Evolutionary conservation across 2,888 invertebrate species (phyloP).

Genomic region (Hoplodrina ambigua): DNA sequence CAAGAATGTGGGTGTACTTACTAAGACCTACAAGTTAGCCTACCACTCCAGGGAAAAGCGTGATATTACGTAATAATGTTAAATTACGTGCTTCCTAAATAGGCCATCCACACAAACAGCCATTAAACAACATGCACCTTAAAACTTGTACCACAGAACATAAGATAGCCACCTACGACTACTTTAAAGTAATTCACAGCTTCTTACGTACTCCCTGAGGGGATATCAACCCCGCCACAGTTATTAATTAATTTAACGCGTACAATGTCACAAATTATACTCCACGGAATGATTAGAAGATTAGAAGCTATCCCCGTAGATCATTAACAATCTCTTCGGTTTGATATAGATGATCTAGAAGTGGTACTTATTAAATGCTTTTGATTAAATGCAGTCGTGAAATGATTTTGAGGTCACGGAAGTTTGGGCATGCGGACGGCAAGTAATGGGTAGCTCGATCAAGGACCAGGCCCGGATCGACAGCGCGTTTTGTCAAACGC

Average conservation of each 20-base stretch:
- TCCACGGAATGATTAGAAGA: conserved; percentile 72
- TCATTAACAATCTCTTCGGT: conserved; percentile 57
- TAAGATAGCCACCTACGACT: conserved; percentile 13
- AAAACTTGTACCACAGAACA: conserved; percentile 14
- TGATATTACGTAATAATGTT: neutral
- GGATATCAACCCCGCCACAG: conserved; percentile 49
- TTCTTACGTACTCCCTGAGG: conserved; percentile 41
- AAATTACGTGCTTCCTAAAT: neutral
- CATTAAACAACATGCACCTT: conserved; percentile 14
- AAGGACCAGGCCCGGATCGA: too few species aligned
- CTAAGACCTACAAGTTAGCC: neutral
- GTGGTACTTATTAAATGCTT: neutral
- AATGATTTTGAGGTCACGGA: too few species aligned
- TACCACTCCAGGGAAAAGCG: neutral
- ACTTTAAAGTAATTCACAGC: conserved; percentile 43
- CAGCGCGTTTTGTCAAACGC: too few species aligned
- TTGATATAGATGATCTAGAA: conserved; percentile 51
- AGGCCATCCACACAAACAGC: neutral
- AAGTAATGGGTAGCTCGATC: too few species aligned
- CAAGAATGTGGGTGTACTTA: neutral
- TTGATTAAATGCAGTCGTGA: too few species aligned
- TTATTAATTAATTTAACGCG: conserved; percentile 71
- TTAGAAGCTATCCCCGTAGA: conserved; percentile 69
- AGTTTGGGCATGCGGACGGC: too few species aligned
- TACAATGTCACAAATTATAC: conserved; percentile 71